Base-by-base conservation (phyloP, 2,888 invertebrate species). In the Nineta flava region DNA sequence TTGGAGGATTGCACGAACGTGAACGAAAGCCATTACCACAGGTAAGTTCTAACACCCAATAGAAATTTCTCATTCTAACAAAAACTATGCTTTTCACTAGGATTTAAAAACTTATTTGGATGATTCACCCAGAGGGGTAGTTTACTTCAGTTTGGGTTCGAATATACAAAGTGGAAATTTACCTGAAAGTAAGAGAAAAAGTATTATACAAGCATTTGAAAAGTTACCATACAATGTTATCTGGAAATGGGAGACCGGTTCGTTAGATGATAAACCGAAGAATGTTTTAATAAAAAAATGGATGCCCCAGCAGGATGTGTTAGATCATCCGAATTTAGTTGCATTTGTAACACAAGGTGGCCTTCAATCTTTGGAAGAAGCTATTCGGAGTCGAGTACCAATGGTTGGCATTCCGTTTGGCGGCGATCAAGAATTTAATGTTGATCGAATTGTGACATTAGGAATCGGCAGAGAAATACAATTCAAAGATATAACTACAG, bases 241-340 rank as follows among this genome's bases (percentile, higher is more conserved):
- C 3, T 75, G 74, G 73, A 75, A 74, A 59, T 72, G 73, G 52
- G 71, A 67, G 19, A 56, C 58, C 6, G 63, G 62, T 1, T 66
- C 67, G 6, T 55, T 65, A 55, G 62, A 71, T 0, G 65, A 66
- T 26, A 64, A 65, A 52, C 65, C 73, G 16, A 59, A 63, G 9
- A 73, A 74, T 57, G 67, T 77, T 0, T 62, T 70, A 40, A 57
- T 70, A 1, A 60, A 62, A 15, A 59, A 62, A 15, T 77, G 76
- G 76, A 67, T 74, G 50, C 74, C 76, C 1, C 77, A 77, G 54
- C 71, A 74, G 55, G 70, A 73, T 59, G 53, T 81, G 40, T 61
- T 81, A 32, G 67, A 75, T 74, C 59, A 61, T 57, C 58, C 2
- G 5, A 19, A 19, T 19, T 3, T 19, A 19, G 5, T 3, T 3